phyloP scores from a whole-genome alignment of 2,888 invertebrate genomes.

The Odontothrips loti region DNA sequence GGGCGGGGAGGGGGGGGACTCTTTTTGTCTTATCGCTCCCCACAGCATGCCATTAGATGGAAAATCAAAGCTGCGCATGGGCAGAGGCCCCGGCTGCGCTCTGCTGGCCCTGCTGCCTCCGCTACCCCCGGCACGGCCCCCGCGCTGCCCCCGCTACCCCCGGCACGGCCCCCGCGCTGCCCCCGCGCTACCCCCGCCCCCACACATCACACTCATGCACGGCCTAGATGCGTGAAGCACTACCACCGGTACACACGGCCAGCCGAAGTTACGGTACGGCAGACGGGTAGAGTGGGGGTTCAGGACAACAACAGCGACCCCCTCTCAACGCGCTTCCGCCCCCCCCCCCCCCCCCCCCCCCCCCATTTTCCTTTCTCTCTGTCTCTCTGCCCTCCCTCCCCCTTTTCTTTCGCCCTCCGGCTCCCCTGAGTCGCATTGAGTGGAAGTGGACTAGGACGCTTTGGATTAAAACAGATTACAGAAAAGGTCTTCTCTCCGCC shows the following conservation, averaged over 20 bases:
- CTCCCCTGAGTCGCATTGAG: background rate
- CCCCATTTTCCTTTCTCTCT: background rate
- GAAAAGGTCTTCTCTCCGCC: background rate
- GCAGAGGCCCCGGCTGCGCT: too few species aligned
- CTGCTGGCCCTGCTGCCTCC: too few species aligned
- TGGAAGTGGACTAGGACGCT: background rate
- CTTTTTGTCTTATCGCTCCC: too few species aligned
- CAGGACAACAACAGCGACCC: background rate
- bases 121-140: background rate
- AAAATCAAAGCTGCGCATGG: too few species aligned
- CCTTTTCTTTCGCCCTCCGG: background rate
- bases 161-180: background rate
- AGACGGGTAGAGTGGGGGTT: background rate
- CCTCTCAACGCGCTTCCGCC: background rate
- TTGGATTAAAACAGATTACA: conserved; percentile 6
- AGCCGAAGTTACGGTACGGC: background rate
- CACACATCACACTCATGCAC: background rate
- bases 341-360: background rate
- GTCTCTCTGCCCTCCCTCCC: background rate
- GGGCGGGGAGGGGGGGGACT: too few species aligned
- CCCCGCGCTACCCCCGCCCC: background rate
- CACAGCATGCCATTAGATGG: too few species aligned
- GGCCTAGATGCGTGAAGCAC: too few species aligned
- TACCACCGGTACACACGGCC: background rate
- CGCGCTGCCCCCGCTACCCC: background rate